Percentiles rank a stretch among this genome's conserved stretches.
Evolutionary conservation across 92 coral and sea anemone genomes (phyloP).

Genomic region (Phymanthus crucifer): DNA sequence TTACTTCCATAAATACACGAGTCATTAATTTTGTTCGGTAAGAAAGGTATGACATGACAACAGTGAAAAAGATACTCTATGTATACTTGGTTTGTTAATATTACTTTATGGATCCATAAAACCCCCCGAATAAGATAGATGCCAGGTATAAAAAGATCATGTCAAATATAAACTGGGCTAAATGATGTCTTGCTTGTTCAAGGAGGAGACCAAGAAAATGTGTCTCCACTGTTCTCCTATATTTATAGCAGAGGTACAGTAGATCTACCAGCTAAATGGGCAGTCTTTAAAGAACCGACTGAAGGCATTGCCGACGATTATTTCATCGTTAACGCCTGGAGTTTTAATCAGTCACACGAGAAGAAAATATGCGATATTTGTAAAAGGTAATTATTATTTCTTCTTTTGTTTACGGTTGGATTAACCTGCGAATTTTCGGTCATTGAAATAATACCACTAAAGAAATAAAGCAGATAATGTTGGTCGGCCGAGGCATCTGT

Average conservation of each 20-base stretch:
- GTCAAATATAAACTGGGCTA: neutral
- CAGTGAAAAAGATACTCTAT: neutral
- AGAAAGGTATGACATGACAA: neutral
- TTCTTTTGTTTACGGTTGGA: neutral
- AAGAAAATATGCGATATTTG: neutral
- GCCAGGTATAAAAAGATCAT: neutral
- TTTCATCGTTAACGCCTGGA: neutral
- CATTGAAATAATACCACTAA: neutral
- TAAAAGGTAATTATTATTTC: neutral
- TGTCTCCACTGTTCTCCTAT: neutral
- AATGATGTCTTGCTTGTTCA: neutral
- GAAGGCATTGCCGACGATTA: neutral
- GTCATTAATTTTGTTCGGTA: neutral
- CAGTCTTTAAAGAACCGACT: neutral
- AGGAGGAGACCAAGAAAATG: neutral
- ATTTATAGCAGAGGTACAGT: too few relatives aligned
- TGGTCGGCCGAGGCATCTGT: neutral
- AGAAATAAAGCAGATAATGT: neutral
- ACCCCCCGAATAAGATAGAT: neutral
- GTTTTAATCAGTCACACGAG: neutral
- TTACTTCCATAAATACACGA: neutral
- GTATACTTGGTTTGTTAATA: neutral
- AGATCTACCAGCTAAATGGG: too few relatives aligned
- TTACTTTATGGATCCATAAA: neutral
- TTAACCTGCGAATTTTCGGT: neutral